Percentiles rank a stretch among this genome's conserved stretches.
phyloP scores from a whole-genome alignment of 2,797 vertebrate species.

The Neoniphon sammara region DNA sequence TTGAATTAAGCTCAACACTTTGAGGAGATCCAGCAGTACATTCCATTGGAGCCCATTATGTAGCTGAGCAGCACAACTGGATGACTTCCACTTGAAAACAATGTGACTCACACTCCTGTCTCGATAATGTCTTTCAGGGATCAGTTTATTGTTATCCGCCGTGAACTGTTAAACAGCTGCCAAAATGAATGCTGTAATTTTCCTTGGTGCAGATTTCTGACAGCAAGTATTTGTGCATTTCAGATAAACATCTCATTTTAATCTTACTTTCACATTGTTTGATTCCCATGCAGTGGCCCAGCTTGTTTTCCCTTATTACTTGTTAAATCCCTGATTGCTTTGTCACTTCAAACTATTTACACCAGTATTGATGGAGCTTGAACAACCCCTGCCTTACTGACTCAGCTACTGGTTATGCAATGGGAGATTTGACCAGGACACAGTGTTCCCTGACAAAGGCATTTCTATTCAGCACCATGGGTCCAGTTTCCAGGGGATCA shows the following conservation, averaged over 20 bases:
- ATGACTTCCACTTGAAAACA: conserved; percentile 23
- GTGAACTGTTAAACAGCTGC: conserved; percentile 11
- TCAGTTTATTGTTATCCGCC: conserved; percentile 22
- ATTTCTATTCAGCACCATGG: conserved; percentile 64
- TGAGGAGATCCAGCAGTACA: background rate
- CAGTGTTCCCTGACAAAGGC: conserved; percentile 73
- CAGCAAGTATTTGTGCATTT: background rate
- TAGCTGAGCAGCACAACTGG: conserved; percentile 9
- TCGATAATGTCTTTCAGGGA: conserved; percentile 37
- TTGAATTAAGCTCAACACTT: background rate
- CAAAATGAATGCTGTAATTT: conserved; percentile 34
- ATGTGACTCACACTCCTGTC: conserved; percentile 37
- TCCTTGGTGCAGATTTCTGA: conserved; percentile 16
- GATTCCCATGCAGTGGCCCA: background rate
- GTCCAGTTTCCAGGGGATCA: conserved; percentile 45
- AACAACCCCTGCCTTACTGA: conserved; percentile 43
- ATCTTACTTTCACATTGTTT: background rate
- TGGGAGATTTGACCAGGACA: conserved; percentile 59
- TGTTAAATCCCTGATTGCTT: background rate
- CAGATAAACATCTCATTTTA: background rate
- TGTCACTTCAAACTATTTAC: conserved; percentile 3
- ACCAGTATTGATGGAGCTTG: conserved; percentile 23
- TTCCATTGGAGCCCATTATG: background rate
- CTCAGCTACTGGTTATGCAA: conserved; percentile 67
- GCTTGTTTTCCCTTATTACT: background rate